A percentile compares a stretch with the other conserved stretches of the same genome.
phyloP scores from a whole-genome alignment of 2,888 invertebrate species.

The Lasioglossum calceatum region DNA sequence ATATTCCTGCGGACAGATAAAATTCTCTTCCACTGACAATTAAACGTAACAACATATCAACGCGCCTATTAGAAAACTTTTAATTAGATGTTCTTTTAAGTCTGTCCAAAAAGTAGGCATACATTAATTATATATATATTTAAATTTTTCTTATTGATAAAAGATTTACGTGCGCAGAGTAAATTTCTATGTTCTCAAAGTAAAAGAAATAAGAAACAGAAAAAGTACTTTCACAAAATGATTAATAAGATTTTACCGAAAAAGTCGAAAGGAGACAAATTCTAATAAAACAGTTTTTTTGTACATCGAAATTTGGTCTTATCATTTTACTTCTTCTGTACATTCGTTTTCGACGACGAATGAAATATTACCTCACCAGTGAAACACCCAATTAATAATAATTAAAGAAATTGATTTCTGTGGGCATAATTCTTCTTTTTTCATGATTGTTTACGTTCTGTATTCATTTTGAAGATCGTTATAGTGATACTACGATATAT shows the following conservation, averaged over 20 bases:
- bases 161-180: constrained; percentile 37
- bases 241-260: constrained; percentile 54
- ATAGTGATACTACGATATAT: constrained; percentile 13
- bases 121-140: constrained; percentile 1
- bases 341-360: constrained; percentile 6
- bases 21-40: constrained; percentile 52
- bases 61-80: constrained; percentile 54
- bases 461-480: constrained; percentile 5
- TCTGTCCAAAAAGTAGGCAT: constrained; percentile 26
- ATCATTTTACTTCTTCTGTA: constrained; percentile 46
- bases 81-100: constrained; percentile 36
- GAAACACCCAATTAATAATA: background rate
- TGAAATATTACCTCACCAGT: background rate
- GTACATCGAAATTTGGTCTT: constrained; percentile 64
- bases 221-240: constrained; percentile 45
- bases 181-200: constrained; percentile 58
- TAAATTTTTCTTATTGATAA: constrained; percentile 34
- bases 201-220: background rate
- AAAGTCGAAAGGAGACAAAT: constrained; percentile 39
- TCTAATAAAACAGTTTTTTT: constrained; percentile 70
- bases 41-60: constrained; percentile 66
- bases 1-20: constrained; percentile 33
- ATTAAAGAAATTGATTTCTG: constrained; percentile 1
- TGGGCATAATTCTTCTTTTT: background rate
- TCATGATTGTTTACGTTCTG: background rate